These are phyloP conservation scores for Lordiphosa clarofinis DNA, from an alignment of 1,140 invertebrate genomes.

Conservation along the genomic window DNA sequence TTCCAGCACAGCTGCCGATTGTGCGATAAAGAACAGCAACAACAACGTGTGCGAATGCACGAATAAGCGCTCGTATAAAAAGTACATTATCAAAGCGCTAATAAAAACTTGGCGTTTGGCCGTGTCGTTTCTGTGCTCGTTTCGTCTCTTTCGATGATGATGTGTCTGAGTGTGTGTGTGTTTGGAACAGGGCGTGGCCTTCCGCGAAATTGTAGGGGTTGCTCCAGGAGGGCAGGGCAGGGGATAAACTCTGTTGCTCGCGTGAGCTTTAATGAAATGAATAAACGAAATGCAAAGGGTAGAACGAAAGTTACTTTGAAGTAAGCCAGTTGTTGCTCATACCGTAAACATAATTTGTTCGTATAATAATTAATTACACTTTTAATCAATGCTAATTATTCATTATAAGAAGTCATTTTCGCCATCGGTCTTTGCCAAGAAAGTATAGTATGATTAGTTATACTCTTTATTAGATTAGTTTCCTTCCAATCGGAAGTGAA, in stretches of 20 bases:
- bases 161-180: slow-evolving; percentile 6
- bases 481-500: no score
- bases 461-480: no score
- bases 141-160: slow-evolving; percentile 5
- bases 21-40: slow-evolving; percentile 2
- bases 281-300: slow-evolving; percentile 16
- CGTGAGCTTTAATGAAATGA: slow-evolving; percentile 20
- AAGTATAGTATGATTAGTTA: no score
- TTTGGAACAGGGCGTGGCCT: slow-evolving; percentile 11
- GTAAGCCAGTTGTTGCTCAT: no score
- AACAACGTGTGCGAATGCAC: slow-evolving; percentile 32
- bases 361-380: no score
- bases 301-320: no score
- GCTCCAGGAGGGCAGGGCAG: neutral
- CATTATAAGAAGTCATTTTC: no score
- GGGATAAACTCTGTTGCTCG: slow-evolving; percentile 1
- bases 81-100: slow-evolving; percentile 39
- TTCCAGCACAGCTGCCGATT: slow-evolving; percentile 65
- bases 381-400: no score
- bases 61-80: slow-evolving; percentile 24
- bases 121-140: neutral
- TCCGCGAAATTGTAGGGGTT: slow-evolving; percentile 1
- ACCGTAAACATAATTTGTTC: no score
- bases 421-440: no score
- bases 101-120: slow-evolving; percentile 17